These are phyloP conservation scores for Lepidurus couesii DNA, from an alignment of 1,140 invertebrate genomes.

Conservation along the genomic window DNA sequence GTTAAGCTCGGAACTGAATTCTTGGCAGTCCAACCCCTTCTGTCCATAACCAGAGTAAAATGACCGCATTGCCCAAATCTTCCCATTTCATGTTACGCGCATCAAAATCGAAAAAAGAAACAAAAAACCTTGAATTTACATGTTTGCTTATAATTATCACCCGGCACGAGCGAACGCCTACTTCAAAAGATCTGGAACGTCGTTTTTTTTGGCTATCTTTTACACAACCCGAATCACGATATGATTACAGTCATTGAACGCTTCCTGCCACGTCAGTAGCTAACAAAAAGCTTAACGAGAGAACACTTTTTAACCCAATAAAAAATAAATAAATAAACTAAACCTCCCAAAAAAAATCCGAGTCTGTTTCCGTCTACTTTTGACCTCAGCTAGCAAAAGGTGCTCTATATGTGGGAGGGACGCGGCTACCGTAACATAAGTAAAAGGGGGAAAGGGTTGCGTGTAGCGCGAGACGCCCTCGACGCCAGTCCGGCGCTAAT, in stretches of 20 bases:
- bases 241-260: conserved; percentile 14
- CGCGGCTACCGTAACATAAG: not conserved
- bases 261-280: not conserved
- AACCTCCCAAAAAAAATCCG: too few species aligned
- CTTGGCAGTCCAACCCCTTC: too few species aligned
- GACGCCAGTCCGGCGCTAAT: not conserved
- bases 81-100: not conserved
- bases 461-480: not conserved
- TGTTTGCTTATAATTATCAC: not conserved
- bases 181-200: not conserved
- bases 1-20: too few species aligned
- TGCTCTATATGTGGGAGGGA: too few species aligned
- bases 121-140: not conserved
- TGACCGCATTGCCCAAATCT: not conserved
- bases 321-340: not conserved
- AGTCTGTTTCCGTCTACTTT: too few species aligned
- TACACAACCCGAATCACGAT: not conserved
- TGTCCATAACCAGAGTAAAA: too few species aligned
- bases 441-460: not conserved
- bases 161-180: not conserved
- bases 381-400: too few species aligned
- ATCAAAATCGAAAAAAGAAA: not conserved
- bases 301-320: not conserved
- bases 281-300: not conserved
- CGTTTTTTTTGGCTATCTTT: not conserved